Evolutionary conservation across 2,113 vertebrate genomes (phyloP), one percentile per base, ranked within the genome.

Genomic region (Leiothrix lutea): DNA sequence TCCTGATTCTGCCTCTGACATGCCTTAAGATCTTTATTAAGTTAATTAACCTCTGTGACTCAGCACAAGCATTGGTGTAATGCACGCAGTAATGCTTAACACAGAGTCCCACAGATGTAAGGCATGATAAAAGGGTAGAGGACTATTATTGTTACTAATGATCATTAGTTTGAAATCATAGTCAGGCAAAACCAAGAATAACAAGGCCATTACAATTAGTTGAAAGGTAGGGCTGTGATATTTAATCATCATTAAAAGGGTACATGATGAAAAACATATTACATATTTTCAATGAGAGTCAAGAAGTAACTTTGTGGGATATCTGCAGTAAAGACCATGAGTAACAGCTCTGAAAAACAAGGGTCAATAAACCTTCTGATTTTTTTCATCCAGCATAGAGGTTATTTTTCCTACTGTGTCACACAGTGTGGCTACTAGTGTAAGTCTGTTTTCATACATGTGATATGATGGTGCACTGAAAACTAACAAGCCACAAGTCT

Each of bases 21-120:
- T 84, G 79, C 86, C 80, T 74, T 51, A 60, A 74, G 89, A 84
- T 86, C 65, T 93, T 96, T 92, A 86, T 66, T 92, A 96, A 95
- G 92, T 92, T 95, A 96, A 96, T 96, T 95, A 96, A 96, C 86
- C 82, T 72, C 86, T 57, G 45, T 94, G 89, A 95, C 90, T 97
- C 96, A 95, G 72, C 56, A 38, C 88, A 73, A 85, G 79, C 66
- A 77, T 22, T 91, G 91, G 54, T 92, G 85, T 94, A 94, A 97
- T 86, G 65, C 80, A 91, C 64, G 3, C 42, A 94, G 77, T 66
- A 84, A 91, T 74, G 45, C 71, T 88, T 80, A 86, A 75, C 85
- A 29, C 7, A 17, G 45, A 93, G 90, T 93, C 35, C 64, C 14
- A 5, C 72, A 95, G 91, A 96, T 95, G 77, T 57, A 87, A 92